These are phyloP conservation scores for Dasyornis broadbenti DNA, from an alignment of 2,113 vertebrate species.

Conservation along the genomic window DNA sequence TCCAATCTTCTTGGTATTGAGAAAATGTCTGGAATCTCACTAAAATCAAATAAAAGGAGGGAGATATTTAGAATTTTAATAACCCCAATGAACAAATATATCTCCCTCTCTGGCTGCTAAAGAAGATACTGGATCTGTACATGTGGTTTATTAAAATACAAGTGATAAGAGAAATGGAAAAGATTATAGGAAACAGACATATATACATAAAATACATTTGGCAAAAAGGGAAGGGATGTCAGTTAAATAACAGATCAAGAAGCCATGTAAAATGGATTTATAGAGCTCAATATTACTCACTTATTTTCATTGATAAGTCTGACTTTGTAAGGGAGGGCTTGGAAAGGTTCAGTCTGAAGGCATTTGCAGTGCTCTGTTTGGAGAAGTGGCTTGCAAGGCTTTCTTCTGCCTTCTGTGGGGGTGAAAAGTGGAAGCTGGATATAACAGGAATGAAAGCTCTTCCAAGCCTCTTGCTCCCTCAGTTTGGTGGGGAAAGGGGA, in stretches of 20 bases:
- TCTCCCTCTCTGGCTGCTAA: neutral
- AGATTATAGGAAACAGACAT: slow-evolving; percentile 14
- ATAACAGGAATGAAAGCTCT: neutral
- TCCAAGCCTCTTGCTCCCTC: neutral
- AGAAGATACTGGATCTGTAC: slow-evolving; percentile 23
- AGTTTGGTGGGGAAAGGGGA: neutral
- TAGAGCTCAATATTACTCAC: neutral
- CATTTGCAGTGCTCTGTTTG: neutral
- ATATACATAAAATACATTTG: neutral
- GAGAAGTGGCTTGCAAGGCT: neutral
- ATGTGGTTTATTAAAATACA: slow-evolving; percentile 46
- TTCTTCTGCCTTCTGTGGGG: neutral
- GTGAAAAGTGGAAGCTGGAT: neutral
- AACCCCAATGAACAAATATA: slow-evolving; percentile 28
- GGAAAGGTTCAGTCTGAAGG: neutral
- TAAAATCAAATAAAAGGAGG: slow-evolving; percentile 57
- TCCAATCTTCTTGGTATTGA: neutral
- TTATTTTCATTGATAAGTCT: neutral
- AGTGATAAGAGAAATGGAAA: slow-evolving; percentile 29
- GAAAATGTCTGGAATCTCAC: slow-evolving; percentile 36
- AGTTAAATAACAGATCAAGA: slow-evolving; percentile 3
- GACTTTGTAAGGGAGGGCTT: neutral
- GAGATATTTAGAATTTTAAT: slow-evolving; percentile 55
- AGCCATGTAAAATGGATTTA: neutral
- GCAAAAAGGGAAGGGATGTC: neutral